These are phyloP conservation scores for Danio rerio DNA, from an alignment of 2,113 vertebrate species.

Conservation along the genomic window DNA sequence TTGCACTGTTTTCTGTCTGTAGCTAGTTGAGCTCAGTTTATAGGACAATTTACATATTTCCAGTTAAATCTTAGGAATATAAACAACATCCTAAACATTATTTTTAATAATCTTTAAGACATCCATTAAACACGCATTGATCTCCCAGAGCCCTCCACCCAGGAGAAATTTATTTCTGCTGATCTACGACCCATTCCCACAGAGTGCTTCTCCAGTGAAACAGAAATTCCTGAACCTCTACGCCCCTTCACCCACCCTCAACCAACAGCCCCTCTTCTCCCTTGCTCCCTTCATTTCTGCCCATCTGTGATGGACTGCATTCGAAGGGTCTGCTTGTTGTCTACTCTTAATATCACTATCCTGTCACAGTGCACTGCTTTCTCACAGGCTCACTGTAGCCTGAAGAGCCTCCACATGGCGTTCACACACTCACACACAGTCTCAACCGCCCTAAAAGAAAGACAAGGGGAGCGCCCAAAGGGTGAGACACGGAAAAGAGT, in stretches of 20 bases:
- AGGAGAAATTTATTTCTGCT: slow-evolving; percentile 33
- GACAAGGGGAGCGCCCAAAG: slow-evolving; percentile 59
- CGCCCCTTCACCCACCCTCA: slow-evolving; percentile 46
- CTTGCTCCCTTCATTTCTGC: slow-evolving; percentile 40
- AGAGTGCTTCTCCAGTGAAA: slow-evolving; percentile 27
- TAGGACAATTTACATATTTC: slow-evolving; percentile 25
- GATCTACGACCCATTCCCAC: slow-evolving; percentile 58
- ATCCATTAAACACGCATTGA: slow-evolving; percentile 70
- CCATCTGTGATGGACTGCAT: slow-evolving; percentile 61
- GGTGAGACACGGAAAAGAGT: slow-evolving; percentile 65
- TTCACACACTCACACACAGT: slow-evolving; percentile 39
- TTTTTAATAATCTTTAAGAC: slow-evolving; percentile 67
- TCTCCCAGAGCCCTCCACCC: slow-evolving; percentile 56
- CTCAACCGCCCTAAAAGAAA: slow-evolving; percentile 58
- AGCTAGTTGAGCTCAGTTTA: too few species aligned
- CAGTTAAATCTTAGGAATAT: neutral
- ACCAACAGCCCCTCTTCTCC: slow-evolving; percentile 53
- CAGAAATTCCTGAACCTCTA: slow-evolving; percentile 59
- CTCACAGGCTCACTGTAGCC: slow-evolving; percentile 74
- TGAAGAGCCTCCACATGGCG: slow-evolving; percentile 65
- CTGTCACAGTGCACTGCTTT: slow-evolving; percentile 71
- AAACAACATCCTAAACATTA: slow-evolving; percentile 54
- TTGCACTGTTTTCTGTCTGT: neutral
- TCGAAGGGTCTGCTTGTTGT: slow-evolving; percentile 60
- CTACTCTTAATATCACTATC: slow-evolving; percentile 74